A percentile compares a stretch with the other conserved stretches of the same genome.
Conservation (phyloP, 1,140 invertebrate species). For the Drosophila melanica region DNA sequence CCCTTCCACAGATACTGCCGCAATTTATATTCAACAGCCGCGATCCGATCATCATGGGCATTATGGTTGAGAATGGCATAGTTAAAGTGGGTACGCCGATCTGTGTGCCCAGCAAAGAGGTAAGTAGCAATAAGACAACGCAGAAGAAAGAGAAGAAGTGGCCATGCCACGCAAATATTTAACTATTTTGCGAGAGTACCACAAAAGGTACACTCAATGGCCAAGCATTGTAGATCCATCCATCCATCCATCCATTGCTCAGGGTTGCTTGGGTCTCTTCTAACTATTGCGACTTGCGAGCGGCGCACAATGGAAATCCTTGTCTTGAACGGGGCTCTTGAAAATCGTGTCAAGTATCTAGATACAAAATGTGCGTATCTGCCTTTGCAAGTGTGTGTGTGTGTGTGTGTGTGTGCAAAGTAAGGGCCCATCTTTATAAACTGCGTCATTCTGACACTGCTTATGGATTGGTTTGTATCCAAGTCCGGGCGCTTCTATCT, state of each 20-base stretch:
- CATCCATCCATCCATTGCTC: no score
- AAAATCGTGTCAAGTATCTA: conserved; percentile 78
- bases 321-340: conserved; percentile 50
- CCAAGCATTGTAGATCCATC: conserved; percentile 36
- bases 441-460: conserved; percentile 44
- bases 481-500: conserved; percentile 41
- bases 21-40: conserved; percentile 98
- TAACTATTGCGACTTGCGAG: conserved; percentile 51
- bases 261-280: conserved; percentile 3
- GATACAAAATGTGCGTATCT: conserved; percentile 42
- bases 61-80: conserved; percentile 97
- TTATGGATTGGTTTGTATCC: conserved; percentile 64
- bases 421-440: conserved; percentile 43
- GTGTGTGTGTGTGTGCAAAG: conserved; percentile 9
- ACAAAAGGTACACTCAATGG: conserved; percentile 64
- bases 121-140: conserved; percentile 83
- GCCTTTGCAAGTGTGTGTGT: background rate
- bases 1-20: conserved; percentile 85
- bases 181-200: conserved; percentile 40
- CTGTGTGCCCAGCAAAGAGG: conserved; percentile 97
- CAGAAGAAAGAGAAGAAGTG: background rate
- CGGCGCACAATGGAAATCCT: conserved; percentile 68
- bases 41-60: conserved; percentile 98
- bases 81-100: conserved; percentile 98
- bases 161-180: conserved; percentile 54